Conservation (phyloP, 2,888 invertebrate species). For the Syrphus vitripennis region DNA sequence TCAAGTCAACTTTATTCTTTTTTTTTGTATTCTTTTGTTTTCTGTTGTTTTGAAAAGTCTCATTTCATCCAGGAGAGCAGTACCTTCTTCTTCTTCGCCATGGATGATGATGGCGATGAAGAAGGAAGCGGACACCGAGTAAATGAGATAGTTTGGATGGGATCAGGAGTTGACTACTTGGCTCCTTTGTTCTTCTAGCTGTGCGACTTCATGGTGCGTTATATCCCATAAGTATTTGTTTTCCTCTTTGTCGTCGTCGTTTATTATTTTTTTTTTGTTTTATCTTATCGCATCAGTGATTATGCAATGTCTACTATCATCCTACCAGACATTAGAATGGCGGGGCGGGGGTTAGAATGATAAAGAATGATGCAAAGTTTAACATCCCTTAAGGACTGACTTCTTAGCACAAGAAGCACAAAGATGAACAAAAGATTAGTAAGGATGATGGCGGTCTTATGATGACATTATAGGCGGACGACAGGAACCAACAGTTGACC, state of each 20-base stretch:
- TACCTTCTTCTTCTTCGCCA: not conserved
- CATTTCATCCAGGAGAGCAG: not conserved
- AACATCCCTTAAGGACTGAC: slow-evolving; percentile 39
- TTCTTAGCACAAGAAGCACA: too few relatives aligned
- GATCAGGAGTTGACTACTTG: slow-evolving; percentile 57
- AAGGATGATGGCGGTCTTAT: slow-evolving; percentile 40
- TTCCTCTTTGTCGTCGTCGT: slow-evolving; percentile 8
- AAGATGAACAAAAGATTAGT: slow-evolving; percentile 38
- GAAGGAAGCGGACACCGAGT: slow-evolving; percentile 41
- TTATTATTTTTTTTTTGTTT: not conserved
- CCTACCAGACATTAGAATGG: not conserved
- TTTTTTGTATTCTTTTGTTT: slow-evolving; percentile 33
- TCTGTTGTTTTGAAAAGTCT: slow-evolving; percentile 10
- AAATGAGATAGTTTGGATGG: slow-evolving; percentile 65
- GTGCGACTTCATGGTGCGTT: slow-evolving; percentile 51
- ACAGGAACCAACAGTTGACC: slow-evolving; percentile 14
- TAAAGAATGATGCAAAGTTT: slow-evolving; percentile 31
- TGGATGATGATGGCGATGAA: not conserved
- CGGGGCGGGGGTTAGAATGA: slow-evolving; percentile 30
- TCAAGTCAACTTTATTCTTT: slow-evolving; percentile 65
- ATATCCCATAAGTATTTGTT: slow-evolving; percentile 50
- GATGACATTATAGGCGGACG: not conserved
- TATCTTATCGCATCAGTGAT: slow-evolving; percentile 61
- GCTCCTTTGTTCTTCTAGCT: slow-evolving; percentile 38
- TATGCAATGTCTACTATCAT: slow-evolving; percentile 54